phyloP scores from a whole-genome alignment of 2,797 vertebrate species.

The Coreius guichenoti region DNA sequence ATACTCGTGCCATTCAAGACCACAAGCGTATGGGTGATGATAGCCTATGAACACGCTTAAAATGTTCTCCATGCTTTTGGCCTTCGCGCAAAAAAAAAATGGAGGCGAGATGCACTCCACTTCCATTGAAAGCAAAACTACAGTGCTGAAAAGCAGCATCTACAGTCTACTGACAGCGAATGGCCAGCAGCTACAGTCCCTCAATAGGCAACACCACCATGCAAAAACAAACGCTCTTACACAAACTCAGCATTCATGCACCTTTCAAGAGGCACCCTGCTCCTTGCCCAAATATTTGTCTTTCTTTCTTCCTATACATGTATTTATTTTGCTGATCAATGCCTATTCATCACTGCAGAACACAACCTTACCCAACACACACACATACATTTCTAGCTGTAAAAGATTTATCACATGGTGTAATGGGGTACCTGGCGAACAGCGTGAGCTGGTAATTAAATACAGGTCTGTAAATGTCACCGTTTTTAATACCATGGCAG shows the following conservation, averaged over 20 bases:
- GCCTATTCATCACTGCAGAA: conserved; percentile 41
- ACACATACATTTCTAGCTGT: conserved; percentile 39
- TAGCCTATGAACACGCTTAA: conserved; percentile 47
- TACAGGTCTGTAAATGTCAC: conserved; percentile 79
- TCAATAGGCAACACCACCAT: conserved; percentile 42
- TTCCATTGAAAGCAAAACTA: conserved; percentile 35
- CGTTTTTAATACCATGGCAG: conserved; percentile 75
- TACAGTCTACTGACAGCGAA: conserved; percentile 34
- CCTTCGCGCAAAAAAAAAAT: conserved; percentile 23
- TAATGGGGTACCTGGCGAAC: conserved; percentile 74
- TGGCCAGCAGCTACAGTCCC: conserved; percentile 33
- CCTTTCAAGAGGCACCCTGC: conserved; percentile 38
- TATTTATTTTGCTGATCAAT: conserved; percentile 54
- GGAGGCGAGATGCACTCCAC: conserved; percentile 35
- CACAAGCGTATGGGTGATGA: conserved; percentile 49
- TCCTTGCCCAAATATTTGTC: conserved; percentile 49
- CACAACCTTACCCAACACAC: conserved; percentile 31
- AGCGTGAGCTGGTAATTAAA: conserved; percentile 64
- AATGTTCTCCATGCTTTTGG: conserved; percentile 49
- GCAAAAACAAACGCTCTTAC: conserved; percentile 22
- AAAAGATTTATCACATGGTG: conserved; percentile 78
- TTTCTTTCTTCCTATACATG: conserved; percentile 42
- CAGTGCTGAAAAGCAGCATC: conserved; percentile 27
- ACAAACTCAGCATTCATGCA: conserved; percentile 40
- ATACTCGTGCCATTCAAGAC: conserved; percentile 47